A percentile compares a stretch with the other conserved stretches of the same genome.
These are phyloP conservation scores for Zaprionus tsacasi DNA, from an alignment of 1,140 invertebrate species.

Conservation along the genomic window DNA sequence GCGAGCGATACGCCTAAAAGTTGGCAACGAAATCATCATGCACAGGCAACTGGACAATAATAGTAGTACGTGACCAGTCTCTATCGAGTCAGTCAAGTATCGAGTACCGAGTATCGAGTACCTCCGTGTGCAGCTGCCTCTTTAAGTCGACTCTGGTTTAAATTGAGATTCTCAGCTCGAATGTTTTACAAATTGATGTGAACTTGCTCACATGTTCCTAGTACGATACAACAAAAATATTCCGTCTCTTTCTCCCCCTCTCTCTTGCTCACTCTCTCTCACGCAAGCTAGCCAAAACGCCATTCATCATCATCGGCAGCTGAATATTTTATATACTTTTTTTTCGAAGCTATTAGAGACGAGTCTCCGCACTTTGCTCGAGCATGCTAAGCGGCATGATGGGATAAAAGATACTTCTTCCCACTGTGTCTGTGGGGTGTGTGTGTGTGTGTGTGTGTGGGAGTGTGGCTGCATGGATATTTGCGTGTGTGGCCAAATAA, in stretches of 20 bases:
- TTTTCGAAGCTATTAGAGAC: slow-evolving; percentile 36
- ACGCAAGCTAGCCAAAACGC: slow-evolving; percentile 40
- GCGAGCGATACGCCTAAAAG: slow-evolving; percentile 62
- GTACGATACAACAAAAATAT: slow-evolving; percentile 28
- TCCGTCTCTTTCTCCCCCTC: background rate
- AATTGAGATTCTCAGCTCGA: slow-evolving; percentile 16
- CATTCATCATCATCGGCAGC: slow-evolving; percentile 76
- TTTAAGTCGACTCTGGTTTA: slow-evolving; percentile 62
- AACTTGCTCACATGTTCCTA: slow-evolving; percentile 73
- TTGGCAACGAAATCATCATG: slow-evolving; percentile 76
- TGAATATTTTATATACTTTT: slow-evolving; percentile 67
- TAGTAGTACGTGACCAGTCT: slow-evolving; percentile 78
- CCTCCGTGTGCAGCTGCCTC: background rate
- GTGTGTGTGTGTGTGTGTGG: slow-evolving; percentile 20
- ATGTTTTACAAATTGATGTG: slow-evolving; percentile 73
- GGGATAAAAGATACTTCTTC: slow-evolving; percentile 64
- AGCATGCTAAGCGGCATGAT: slow-evolving; percentile 46
- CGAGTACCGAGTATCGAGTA: slow-evolving; percentile 1
- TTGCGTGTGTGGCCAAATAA: slow-evolving; percentile 62
- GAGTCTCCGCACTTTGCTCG: slow-evolving; percentile 29
- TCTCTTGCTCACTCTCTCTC: background rate
- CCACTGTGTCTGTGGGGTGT: background rate
- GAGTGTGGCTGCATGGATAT: slow-evolving; percentile 10
- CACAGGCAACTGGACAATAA: slow-evolving; percentile 72
- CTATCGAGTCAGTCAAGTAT: slow-evolving; percentile 29